phyloP scores from a whole-genome alignment of 2,113 vertebrate species.

The Apodemus sylvaticus region DNA sequence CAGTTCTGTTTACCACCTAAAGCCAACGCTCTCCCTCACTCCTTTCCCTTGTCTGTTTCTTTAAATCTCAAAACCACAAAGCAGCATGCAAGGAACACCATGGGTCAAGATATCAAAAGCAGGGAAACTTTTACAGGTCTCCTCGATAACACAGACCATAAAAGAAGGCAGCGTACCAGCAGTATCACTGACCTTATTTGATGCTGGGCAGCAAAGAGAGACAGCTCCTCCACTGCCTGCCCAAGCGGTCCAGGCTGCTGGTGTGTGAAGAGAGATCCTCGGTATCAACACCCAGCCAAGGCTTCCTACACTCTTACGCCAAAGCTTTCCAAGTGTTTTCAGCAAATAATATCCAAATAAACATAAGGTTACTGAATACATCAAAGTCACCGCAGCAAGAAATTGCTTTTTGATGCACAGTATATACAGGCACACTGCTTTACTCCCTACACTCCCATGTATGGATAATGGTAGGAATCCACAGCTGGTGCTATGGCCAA shows the following conservation, averaged over 20 bases:
- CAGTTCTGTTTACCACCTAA: conserved; percentile 83
- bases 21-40: conserved; percentile 78
- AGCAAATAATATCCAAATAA: conserved; percentile 65
- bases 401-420: not conserved
- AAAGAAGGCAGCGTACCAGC: conserved; percentile 51
- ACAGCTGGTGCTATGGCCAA: rapidly evolving
- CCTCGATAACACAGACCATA: conserved; percentile 74
- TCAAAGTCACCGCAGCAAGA: conserved; percentile 54
- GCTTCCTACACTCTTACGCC: not conserved
- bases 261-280: not conserved
- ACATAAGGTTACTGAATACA: conserved; percentile 53
- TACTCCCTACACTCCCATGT: rapidly evolving
- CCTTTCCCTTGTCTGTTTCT: conserved; percentile 74
- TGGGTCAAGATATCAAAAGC: conserved; percentile 82
- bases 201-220: conserved; percentile 72
- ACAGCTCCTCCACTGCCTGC: not conserved
- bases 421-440: not conserved
- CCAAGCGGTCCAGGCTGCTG: not conserved
- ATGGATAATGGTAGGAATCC: not conserved
- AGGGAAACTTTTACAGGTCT: conserved; percentile 76
- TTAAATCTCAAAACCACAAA: conserved; percentile 78
- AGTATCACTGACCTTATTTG: conserved; percentile 77
- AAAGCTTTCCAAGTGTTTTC: conserved; percentile 53
- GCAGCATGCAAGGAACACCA: conserved; percentile 74
- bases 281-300: not conserved